A percentile compares a stretch with the other conserved stretches of the same genome.
phyloP scores from a whole-genome alignment of 2,113 vertebrate genomes.

The Phaethornis superciliosus region DNA sequence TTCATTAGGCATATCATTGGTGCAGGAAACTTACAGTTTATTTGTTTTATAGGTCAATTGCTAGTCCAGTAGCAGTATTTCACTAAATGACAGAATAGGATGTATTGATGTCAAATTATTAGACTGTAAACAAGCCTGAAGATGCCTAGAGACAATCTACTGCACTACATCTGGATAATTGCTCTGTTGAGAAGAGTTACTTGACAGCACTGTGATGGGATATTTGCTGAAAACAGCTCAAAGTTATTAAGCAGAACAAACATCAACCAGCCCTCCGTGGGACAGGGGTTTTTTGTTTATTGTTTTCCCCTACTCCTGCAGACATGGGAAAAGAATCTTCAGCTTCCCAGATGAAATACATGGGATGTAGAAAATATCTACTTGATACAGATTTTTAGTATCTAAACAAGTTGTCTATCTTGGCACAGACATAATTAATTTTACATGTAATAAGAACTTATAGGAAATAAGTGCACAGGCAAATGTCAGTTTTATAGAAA shows the following conservation, averaged over 20 bases:
- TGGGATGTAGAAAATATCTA: not conserved
- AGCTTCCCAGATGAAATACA: not conserved
- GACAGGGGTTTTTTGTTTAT: not conserved
- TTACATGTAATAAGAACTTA: not conserved
- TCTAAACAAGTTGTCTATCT: not conserved
- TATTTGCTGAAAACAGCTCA: not conserved
- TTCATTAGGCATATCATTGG: not conserved
- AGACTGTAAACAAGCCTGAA: constrained; percentile 43
- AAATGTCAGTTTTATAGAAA: not conserved
- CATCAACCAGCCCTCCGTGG: not conserved
- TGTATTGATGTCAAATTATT: not conserved
- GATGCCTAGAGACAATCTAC: constrained; percentile 1
- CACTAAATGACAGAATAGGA: not conserved
- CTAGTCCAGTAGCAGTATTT: not conserved
- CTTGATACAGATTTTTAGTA: not conserved
- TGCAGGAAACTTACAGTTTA: not conserved
- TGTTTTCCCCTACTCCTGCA: not conserved
- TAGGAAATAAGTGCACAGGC: not conserved
- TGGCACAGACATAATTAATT: not conserved
- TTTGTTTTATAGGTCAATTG: not conserved
- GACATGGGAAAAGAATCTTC: not conserved
- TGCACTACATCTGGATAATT: constrained; percentile 9
- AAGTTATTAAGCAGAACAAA: constrained; percentile 39
- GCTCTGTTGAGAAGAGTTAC: constrained; percentile 25
- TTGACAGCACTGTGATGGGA: constrained; percentile 38